These are phyloP conservation scores for Saxidomus purpurata DNA, from an alignment of 1,140 invertebrate genomes.

Conservation along the genomic window DNA sequence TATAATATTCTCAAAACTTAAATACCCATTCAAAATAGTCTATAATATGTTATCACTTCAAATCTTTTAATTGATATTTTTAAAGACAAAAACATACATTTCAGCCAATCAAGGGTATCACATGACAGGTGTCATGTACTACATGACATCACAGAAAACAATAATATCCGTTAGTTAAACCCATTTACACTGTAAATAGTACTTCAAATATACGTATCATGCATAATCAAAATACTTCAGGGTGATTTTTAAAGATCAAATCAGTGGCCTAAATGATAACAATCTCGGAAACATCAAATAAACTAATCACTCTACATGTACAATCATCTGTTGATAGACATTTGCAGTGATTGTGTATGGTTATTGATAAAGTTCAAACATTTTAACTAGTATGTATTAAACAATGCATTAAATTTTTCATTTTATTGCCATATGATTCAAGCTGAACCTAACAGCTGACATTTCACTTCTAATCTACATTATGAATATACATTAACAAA, in stretches of 20 bases:
- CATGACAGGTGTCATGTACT: conserved; percentile 32
- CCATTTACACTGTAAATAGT: neutral
- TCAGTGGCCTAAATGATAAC: neutral
- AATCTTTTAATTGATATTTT: too few relatives aligned
- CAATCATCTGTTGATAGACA: neutral
- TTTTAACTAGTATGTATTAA: neutral
- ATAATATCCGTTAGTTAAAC: neutral
- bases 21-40: too few relatives aligned
- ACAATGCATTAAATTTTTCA: neutral
- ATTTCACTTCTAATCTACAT: too few relatives aligned
- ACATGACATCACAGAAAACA: conserved; percentile 11
- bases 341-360: neutral
- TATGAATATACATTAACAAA: too few relatives aligned
- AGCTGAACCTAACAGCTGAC: too few relatives aligned
- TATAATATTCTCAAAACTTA: too few relatives aligned
- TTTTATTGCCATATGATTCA: too few relatives aligned
- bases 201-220: neutral
- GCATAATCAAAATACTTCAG: too few relatives aligned
- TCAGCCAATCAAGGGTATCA: neutral
- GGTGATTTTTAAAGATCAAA: neutral
- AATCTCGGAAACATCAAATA: neutral
- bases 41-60: too few relatives aligned
- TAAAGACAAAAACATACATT: neutral
- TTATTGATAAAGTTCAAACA: neutral
- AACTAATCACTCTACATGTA: neutral